A percentile compares a stretch with the other conserved stretches of the same genome.
phyloP scores from a whole-genome alignment of 2,888 invertebrate species.

The Laothoe populi region DNA sequence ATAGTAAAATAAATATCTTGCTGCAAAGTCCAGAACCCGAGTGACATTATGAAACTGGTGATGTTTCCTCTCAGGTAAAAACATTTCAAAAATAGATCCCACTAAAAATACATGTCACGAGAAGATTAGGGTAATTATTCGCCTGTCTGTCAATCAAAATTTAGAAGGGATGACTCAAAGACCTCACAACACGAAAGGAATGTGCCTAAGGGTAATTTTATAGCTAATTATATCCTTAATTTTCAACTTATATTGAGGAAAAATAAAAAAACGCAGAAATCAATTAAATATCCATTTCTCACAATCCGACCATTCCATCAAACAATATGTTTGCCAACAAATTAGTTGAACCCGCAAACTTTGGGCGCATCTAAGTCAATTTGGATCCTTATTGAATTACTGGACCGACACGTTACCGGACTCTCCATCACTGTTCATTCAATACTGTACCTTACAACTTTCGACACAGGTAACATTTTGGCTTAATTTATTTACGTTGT shows the following conservation, averaged over 20 bases:
- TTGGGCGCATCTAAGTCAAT: slow-evolving; percentile 77
- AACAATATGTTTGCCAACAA: slow-evolving; percentile 79
- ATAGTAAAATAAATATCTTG: no score
- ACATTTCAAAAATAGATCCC: neutral
- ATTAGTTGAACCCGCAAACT: slow-evolving; percentile 73
- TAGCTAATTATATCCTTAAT: neutral
- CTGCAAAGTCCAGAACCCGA: no score
- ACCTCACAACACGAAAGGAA: neutral
- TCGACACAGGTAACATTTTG: slow-evolving; percentile 28
- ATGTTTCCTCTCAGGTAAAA: no score
- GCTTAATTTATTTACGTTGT: slow-evolving; percentile 25
- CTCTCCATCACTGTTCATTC: slow-evolving; percentile 26
- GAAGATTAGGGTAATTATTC: neutral
- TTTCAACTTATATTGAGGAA: neutral
- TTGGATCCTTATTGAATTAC: slow-evolving; percentile 82
- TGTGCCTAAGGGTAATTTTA: neutral
- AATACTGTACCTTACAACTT: slow-evolving; percentile 33
- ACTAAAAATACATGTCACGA: neutral
- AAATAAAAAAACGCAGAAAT: neutral
- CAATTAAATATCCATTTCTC: slow-evolving; percentile 43
- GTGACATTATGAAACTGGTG: no score
- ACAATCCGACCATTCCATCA: slow-evolving; percentile 49
- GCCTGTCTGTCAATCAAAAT: neutral
- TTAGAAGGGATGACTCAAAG: neutral
- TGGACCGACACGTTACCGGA: slow-evolving; percentile 71